A percentile compares a stretch with the other conserved stretches of the same genome.
Conservation (phyloP, 2,797 vertebrate genomes). For the Synanceia verrucosa region DNA sequence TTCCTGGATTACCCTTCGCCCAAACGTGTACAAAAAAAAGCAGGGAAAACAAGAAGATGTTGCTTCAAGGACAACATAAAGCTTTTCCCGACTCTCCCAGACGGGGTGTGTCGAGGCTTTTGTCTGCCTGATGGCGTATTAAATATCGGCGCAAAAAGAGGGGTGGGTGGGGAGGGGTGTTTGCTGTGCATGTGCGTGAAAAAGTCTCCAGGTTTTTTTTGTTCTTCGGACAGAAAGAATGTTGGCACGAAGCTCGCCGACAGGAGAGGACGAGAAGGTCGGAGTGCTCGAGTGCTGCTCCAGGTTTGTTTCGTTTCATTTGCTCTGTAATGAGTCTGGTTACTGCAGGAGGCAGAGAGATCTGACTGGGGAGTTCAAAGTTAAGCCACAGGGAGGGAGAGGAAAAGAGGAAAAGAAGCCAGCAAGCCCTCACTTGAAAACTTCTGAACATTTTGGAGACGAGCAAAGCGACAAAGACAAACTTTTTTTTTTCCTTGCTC, state of each 20-base stretch:
- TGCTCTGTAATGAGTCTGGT: constrained; percentile 74
- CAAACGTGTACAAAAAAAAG: constrained; percentile 1
- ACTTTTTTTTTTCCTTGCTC: constrained; percentile 13
- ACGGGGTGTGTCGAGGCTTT: constrained; percentile 64
- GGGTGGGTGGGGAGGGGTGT: neutral
- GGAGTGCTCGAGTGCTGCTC: constrained; percentile 64
- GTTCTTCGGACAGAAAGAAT: constrained; percentile 64
- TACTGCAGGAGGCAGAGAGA: constrained; percentile 65
- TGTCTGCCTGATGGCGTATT: constrained; percentile 67
- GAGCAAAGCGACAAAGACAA: constrained; percentile 34
- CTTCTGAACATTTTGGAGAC: constrained; percentile 46
- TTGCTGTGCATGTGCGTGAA: constrained; percentile 7
- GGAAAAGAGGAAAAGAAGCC: constrained; percentile 8
- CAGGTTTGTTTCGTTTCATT: constrained; percentile 75
- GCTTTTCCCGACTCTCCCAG: constrained; percentile 50
- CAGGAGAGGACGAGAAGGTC: constrained; percentile 58
- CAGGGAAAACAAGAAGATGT: constrained; percentile 17
- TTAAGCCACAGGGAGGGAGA: constrained; percentile 60
- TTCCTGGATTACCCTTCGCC: constrained; percentile 58
- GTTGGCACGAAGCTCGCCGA: constrained; percentile 55
- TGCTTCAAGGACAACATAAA: constrained; percentile 39
- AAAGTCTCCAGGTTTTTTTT: constrained; percentile 46
- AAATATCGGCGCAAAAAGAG: constrained; percentile 61
- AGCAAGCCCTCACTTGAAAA: constrained; percentile 67
- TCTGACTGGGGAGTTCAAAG: constrained; percentile 74